Evolutionary conservation across 2,797 vertebrate species (phyloP).

Genomic region (Schizothorax lantsangensis): DNA sequence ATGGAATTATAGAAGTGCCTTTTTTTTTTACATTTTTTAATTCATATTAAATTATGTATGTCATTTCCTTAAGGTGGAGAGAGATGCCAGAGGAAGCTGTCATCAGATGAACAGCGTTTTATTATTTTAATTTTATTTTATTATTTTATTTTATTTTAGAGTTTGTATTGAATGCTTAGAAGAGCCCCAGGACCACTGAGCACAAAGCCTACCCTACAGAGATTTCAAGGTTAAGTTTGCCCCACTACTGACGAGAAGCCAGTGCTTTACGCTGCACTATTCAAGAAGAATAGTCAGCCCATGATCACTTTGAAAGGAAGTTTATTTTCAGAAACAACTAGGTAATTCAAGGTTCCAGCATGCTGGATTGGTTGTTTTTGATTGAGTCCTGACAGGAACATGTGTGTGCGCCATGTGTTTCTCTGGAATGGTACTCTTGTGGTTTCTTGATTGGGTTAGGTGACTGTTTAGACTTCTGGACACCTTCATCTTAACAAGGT

Average conservation of each 20-base stretch:
- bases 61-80: conserved; percentile 79
- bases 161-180: conserved; percentile 76
- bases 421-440: conserved; percentile 38
- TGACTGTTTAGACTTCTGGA: conserved; percentile 63
- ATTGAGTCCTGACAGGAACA: conserved; percentile 44
- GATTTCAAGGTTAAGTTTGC: conserved; percentile 15
- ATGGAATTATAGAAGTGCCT: conserved; percentile 81
- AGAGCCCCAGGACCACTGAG: conserved; percentile 77
- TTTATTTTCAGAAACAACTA: conserved; percentile 10
- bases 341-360: conserved; percentile 20
- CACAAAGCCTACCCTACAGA: conserved; percentile 63
- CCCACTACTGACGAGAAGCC: not conserved
- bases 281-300: not conserved
- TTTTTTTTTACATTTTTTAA: conserved; percentile 67
- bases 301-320: not conserved
- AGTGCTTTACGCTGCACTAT: not conserved
- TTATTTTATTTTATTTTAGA: conserved; percentile 52
- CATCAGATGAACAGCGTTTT: conserved; percentile 69
- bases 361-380: conserved; percentile 18
- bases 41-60: conserved; percentile 78
- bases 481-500: conserved; percentile 67
- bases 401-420: conserved; percentile 30
- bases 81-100: conserved; percentile 72
- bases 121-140: not conserved
- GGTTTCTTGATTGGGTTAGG: conserved; percentile 52